Evolutionary conservation across 92 coral and sea anemone genomes (phyloP), one percentile per base, ranked within the genome.

Genomic region (Actinernus sp.): DNA sequence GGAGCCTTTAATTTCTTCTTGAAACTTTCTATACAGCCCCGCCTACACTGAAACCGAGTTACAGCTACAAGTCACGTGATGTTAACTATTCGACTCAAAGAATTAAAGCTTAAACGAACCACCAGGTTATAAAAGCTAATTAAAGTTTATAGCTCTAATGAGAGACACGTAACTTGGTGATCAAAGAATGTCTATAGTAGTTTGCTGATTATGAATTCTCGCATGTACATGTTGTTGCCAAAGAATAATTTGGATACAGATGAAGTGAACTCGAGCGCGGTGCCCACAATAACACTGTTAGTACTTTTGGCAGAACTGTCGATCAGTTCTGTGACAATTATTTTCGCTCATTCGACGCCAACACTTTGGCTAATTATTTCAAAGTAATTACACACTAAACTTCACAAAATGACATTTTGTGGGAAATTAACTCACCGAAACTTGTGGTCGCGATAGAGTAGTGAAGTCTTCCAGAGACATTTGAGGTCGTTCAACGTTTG

Each of bases 221-320:
- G n/a, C n/a, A n/a, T n/a, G n/a, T n/a, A n/a, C n/a, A n/a, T n/a
- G n/a, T n/a, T n/a, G n/a, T n/a, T n/a, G n/a, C n/a, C n/a, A n/a
- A n/a, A n/a, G n/a, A n/a, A n/a, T n/a, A n/a, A n/a, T 49, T 31
- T 45, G 62, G 39, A 31, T 31, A 7, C 14, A 65, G 72, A 65
- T 65, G 48, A 65, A 58, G 72, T 65, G 72, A 46, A 65, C 25
- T 65, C 48, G 46, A 65, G 58, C 72, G 72, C 48, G 34, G 50
- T 65, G 50, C 50, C 33, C 59, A 65, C 49, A 46, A 65, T 51
- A 65, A 48, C 31, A 65, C 48, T 26, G 21, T 31, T 46, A 45
- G 59, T n/a, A 65, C 9, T 37, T 65, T 63, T 65, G 72, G 48
- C 72, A 65, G 72, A 65, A 40, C 66, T 70, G 78, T 70, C 78